Evolutionary conservation across 2,113 vertebrate species (phyloP).

Genomic region (Indicator maculatus): DNA sequence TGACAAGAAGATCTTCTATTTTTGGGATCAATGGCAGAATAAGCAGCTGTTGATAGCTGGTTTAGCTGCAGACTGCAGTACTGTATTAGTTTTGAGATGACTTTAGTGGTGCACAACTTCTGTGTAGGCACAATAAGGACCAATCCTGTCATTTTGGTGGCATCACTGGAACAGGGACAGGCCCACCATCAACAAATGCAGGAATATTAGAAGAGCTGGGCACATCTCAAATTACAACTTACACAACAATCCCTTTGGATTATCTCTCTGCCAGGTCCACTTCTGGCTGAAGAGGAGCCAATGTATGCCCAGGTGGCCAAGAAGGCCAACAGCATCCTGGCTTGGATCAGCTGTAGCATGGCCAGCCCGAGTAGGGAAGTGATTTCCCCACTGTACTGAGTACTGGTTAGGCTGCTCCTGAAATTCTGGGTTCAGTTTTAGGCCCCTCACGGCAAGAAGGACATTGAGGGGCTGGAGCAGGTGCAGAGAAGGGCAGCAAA

Average conservation of each 20-base stretch:
- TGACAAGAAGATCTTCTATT: background rate
- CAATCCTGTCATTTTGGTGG: background rate
- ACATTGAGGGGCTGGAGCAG: no score
- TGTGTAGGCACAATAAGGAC: fast-evolving
- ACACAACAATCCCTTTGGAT: background rate
- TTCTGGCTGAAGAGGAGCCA: background rate
- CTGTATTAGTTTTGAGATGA: no score
- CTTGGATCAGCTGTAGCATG: no score
- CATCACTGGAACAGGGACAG: background rate
- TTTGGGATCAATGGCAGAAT: background rate
- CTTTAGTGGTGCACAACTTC: background rate
- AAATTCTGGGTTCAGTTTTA: no score
- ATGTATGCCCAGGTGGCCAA: no score
- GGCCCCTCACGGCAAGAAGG: no score
- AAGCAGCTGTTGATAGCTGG: background rate
- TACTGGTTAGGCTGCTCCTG: no score
- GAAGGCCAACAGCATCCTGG: no score
- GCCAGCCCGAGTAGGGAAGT: no score
- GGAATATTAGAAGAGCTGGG: background rate
- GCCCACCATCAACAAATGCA: no score
- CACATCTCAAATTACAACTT: background rate
- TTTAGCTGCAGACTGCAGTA: background rate
- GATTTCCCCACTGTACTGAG: no score
- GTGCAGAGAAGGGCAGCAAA: no score
- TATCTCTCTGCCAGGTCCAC: background rate